Evolutionary conservation across 2,113 vertebrate genomes (phyloP).

Genomic region (Myodes glareolus): DNA sequence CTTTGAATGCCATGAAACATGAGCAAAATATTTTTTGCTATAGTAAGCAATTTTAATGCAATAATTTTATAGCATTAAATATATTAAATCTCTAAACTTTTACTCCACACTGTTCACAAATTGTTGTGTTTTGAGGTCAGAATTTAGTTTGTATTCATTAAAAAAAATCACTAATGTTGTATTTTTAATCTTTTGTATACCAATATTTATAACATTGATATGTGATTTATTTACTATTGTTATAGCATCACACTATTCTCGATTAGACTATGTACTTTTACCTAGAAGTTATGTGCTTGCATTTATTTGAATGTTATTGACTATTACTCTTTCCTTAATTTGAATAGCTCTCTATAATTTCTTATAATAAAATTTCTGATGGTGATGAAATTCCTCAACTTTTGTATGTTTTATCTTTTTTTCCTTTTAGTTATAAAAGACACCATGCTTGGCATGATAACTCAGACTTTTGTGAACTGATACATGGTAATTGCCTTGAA

Average conservation of each 20-base stretch:
- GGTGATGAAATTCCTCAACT: neutral
- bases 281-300: neutral
- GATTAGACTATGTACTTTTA: neutral
- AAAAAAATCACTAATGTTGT: neutral
- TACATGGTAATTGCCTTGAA: neutral
- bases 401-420: neutral
- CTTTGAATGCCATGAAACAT: neutral
- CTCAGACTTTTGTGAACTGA: neutral
- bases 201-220: neutral
- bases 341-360: neutral
- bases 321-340: neutral
- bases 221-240: neutral
- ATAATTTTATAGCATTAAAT: neutral
- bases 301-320: neutral
- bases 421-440: neutral
- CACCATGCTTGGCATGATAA: fast-evolving
- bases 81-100: neutral
- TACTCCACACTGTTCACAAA: neutral
- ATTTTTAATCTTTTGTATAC: neutral
- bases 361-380: neutral
- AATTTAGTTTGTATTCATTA: neutral
- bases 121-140: neutral
- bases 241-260: neutral
- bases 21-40: neutral
- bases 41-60: neutral